Evolutionary conservation across 2,888 invertebrate species (phyloP).

Genomic region (Aphodius sticticus): DNA sequence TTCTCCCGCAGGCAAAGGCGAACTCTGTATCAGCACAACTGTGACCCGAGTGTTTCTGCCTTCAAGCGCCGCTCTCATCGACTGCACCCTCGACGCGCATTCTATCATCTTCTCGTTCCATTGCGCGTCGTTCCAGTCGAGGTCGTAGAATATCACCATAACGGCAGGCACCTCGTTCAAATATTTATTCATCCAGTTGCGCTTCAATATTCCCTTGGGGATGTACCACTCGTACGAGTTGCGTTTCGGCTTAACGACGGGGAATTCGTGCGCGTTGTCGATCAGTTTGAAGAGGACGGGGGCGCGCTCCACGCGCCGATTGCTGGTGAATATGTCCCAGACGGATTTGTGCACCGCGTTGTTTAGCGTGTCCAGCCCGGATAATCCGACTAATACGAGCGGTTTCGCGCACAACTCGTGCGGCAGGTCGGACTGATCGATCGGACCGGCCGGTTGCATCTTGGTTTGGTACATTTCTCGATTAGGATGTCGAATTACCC

Average conservation of each 20-base stretch:
- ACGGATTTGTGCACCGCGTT: constrained; percentile 90
- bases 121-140: constrained; percentile 95
- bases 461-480: constrained; percentile 17
- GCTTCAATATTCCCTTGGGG: constrained; percentile 92
- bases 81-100: constrained; percentile 89
- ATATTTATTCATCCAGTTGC: constrained; percentile 95
- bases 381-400: constrained; percentile 85
- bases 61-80: constrained; percentile 76
- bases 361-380: constrained; percentile 85
- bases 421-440: constrained; percentile 72
- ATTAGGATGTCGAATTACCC: neutral
- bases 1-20: constrained; percentile 79
- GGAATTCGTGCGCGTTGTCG: constrained; percentile 85
- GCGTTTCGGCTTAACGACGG: constrained; percentile 84
- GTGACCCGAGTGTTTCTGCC: constrained; percentile 80
- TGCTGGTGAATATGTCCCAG: constrained; percentile 91
- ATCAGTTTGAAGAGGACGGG: constrained; percentile 86
- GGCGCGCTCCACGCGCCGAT: constrained; percentile 81
- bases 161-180: constrained; percentile 89
- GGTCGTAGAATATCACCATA: constrained; percentile 93
- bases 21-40: constrained; percentile 90
- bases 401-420: constrained; percentile 85
- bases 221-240: constrained; percentile 95
- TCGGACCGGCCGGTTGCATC: constrained; percentile 42
- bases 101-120: constrained; percentile 97